Evolutionary conservation across 1,140 invertebrate genomes (phyloP).

Genomic region (Hirudo medicinalis): DNA sequence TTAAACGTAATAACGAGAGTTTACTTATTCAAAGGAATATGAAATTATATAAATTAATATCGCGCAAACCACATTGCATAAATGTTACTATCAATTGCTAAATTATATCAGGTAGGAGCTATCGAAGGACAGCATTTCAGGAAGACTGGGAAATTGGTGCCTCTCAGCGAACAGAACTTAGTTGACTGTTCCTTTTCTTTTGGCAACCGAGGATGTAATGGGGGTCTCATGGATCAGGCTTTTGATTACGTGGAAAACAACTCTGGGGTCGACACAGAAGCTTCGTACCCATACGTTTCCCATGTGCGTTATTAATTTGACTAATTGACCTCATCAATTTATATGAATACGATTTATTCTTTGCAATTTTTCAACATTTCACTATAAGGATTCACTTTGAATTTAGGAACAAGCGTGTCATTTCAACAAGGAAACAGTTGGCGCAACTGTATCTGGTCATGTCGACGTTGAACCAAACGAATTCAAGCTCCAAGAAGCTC

Average conservation of each 20-base stretch:
- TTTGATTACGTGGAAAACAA: slow-evolving; percentile 25
- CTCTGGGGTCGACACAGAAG: slow-evolving; percentile 23
- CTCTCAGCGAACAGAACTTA: slow-evolving; percentile 32
- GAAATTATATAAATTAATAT: background rate
- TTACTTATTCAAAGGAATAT: background rate
- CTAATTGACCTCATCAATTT: too few relatives aligned
- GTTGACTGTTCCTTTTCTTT: slow-evolving; percentile 26
- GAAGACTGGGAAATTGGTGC: slow-evolving; percentile 27
- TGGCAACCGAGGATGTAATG: slow-evolving; percentile 26
- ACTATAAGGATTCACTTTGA: too few relatives aligned
- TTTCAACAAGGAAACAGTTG: slow-evolving; percentile 19
- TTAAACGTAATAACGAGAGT: background rate
- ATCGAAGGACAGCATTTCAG: slow-evolving; percentile 31
- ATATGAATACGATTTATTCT: too few relatives aligned
- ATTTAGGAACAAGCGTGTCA: slow-evolving; percentile 17
- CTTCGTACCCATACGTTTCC: slow-evolving; percentile 23
- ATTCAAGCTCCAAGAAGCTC: slow-evolving; percentile 34
- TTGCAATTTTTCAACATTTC: too few relatives aligned
- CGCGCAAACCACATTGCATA: background rate
- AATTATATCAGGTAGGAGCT: slow-evolving; percentile 27
- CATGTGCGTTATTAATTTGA: slow-evolving; percentile 1
- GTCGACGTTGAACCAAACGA: slow-evolving; percentile 21
- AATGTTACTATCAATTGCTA: background rate
- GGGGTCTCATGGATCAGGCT: slow-evolving; percentile 27
- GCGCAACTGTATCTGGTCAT: slow-evolving; percentile 22